Conservation (phyloP, 30 jellyfish, hydroid and myxozoan genomes). For the Calvadosia cruxmelitensis region DNA sequence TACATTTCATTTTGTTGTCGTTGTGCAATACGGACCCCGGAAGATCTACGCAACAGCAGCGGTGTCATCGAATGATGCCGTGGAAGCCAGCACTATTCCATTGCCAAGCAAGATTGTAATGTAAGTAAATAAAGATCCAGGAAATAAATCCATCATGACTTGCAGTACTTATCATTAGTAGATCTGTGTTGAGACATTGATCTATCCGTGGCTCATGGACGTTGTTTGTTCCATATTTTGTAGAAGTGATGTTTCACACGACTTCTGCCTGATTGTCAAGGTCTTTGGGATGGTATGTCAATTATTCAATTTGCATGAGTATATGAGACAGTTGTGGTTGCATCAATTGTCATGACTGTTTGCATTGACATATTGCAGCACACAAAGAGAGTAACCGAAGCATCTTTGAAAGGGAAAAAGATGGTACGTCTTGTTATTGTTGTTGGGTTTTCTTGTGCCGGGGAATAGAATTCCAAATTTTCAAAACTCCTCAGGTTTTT, state of each 20-base stretch:
- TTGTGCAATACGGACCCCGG: constrained; percentile 79
- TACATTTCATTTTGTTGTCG: constrained; percentile 78
- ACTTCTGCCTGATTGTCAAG: constrained; percentile 50
- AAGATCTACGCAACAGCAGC: constrained; percentile 70
- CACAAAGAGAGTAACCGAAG: constrained; percentile 26
- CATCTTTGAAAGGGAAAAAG: constrained; percentile 15
- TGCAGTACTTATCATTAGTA: background rate
- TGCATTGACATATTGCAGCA: constrained; percentile 12
- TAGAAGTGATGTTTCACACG: constrained; percentile 80
- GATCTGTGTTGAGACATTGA: background rate
- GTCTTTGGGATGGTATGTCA: constrained; percentile 92
- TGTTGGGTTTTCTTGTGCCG: no score
- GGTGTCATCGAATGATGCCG: constrained; percentile 71
- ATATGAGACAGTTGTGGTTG: background rate
- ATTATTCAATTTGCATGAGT: background rate
- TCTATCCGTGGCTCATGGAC: background rate
- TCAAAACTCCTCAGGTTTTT: no score
- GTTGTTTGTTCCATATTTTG: background rate
- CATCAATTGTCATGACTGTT: background rate
- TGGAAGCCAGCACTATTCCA: constrained; percentile 46
- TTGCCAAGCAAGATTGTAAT: constrained; percentile 43
- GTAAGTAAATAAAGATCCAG: no score
- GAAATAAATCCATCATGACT: no score
- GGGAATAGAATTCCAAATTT: no score
- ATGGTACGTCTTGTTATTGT: no score